Evolutionary conservation across 2,888 invertebrate species (phyloP).

Genomic region (Plebejus melissa): DNA sequence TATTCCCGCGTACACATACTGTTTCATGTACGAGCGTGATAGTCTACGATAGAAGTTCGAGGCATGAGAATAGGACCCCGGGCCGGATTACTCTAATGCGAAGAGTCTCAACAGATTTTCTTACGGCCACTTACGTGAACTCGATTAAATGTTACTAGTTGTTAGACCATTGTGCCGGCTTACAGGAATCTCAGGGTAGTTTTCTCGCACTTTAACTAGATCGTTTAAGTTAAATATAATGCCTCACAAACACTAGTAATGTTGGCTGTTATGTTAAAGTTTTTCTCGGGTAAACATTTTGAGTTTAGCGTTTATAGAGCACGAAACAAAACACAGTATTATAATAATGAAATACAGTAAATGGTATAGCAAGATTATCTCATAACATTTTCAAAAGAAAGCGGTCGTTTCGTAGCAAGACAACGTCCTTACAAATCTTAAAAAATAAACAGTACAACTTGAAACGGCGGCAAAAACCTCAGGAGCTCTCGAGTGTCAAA

Average conservation of each 20-base stretch:
- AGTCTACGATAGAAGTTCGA: background rate
- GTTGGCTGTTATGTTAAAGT: background rate
- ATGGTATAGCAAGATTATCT: background rate
- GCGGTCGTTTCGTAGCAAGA: background rate
- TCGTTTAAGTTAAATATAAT: constrained; percentile 8
- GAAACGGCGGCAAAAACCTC: background rate
- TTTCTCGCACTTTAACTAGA: constrained; percentile 6
- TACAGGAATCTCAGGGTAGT: background rate
- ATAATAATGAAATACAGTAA: background rate
- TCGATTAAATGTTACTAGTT: constrained; percentile 18
- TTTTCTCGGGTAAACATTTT: background rate
- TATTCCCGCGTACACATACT: background rate
- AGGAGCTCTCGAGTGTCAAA: constrained; percentile 17
- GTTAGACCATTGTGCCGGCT: constrained; percentile 7
- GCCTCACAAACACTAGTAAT: background rate
- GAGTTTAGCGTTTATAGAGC: background rate
- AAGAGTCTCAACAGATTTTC: constrained; percentile 15
- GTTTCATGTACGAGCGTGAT: background rate
- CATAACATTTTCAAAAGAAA: background rate
- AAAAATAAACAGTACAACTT: constrained; percentile 7
- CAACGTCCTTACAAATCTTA: background rate
- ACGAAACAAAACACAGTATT: background rate
- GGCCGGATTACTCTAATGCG: constrained; percentile 15
- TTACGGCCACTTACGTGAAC: constrained; percentile 14
- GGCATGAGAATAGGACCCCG: background rate